Evolutionary conservation across 1,140 invertebrate genomes (phyloP).

Genomic region (Drosophila eugracilis): DNA sequence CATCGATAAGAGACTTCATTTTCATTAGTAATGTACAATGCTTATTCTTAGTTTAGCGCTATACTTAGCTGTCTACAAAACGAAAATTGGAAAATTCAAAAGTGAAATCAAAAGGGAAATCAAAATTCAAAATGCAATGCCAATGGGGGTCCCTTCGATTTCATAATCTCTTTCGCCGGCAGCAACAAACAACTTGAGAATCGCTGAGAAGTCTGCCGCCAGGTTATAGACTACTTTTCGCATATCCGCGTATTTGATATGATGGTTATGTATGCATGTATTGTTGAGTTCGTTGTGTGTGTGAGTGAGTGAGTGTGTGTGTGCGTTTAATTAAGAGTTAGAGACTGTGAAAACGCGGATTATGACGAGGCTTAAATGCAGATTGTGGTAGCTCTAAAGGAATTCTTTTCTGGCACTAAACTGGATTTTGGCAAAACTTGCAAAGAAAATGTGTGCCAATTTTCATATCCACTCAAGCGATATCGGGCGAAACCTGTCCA

Average conservation of each 20-base stretch:
- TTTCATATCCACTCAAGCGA: conserved; percentile 37
- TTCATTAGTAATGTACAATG: conserved; percentile 75
- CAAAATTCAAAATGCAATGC: conserved; percentile 21
- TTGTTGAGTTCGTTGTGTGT: conserved; percentile 19
- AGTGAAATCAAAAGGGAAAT: conserved; percentile 22
- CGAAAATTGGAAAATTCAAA: conserved; percentile 10
- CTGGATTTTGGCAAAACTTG: conserved; percentile 82
- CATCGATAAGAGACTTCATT: conserved; percentile 83
- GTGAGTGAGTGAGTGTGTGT: conserved; percentile 9
- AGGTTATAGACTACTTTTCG: conserved; percentile 6
- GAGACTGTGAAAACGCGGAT: conserved; percentile 10
- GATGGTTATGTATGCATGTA: conserved; percentile 15
- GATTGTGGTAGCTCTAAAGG: conserved; percentile 31
- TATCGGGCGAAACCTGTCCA: conserved; percentile 71
- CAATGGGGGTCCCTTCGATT: conserved; percentile 43
- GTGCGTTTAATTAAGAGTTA: conserved; percentile 14
- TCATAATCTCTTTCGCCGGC: conserved; percentile 8
- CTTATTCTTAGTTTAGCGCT: conserved; percentile 60
- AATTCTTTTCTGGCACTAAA: conserved; percentile 44
- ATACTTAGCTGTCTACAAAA: conserved; percentile 29
- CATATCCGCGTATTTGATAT: conserved; percentile 32
- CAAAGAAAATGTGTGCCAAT: conserved; percentile 71
- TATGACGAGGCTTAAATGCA: conserved; percentile 29
- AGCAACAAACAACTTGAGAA: conserved; percentile 27
- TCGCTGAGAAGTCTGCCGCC: conserved; percentile 26